Evolutionary conservation across 2,888 invertebrate species (phyloP).

Genomic region (Eristalis tenax): DNA sequence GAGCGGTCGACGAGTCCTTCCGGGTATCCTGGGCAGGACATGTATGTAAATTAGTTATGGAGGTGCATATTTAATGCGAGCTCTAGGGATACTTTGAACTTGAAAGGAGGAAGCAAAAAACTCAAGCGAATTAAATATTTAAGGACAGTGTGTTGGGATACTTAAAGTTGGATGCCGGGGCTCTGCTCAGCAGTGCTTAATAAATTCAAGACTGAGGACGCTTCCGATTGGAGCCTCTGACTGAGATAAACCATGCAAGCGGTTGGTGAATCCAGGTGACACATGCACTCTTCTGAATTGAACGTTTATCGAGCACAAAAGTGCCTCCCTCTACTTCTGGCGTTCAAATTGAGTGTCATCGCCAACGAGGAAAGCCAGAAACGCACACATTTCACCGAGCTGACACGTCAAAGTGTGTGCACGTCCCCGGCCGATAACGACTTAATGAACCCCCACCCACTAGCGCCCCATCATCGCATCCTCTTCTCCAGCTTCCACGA

Average conservation of each 20-base stretch:
- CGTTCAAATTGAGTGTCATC: too few relatives aligned
- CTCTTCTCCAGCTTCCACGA: not conserved
- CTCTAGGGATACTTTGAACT: conserved; percentile 7
- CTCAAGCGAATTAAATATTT: not conserved
- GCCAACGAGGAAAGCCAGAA: too few relatives aligned
- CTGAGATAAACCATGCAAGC: too few relatives aligned
- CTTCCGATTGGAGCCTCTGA: not conserved
- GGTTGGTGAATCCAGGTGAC: too few relatives aligned
- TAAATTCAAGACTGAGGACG: not conserved
- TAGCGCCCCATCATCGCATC: not conserved
- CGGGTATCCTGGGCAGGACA: not conserved
- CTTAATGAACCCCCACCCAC: too few relatives aligned
- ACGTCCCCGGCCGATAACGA: too few relatives aligned
- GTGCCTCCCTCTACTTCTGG: too few relatives aligned
- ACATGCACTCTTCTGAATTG: too few relatives aligned
- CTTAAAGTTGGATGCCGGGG: not conserved
- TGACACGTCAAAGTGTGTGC: too few relatives aligned
- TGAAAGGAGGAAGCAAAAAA: not conserved
- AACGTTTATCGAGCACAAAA: too few relatives aligned
- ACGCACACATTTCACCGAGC: too few relatives aligned
- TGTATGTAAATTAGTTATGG: conserved; percentile 12
- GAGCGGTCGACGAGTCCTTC: not conserved
- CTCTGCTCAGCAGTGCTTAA: not conserved
- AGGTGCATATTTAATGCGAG: conserved; percentile 13
- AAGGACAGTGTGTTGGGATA: not conserved